Evolutionary conservation across 1,140 invertebrate genomes (phyloP), one percentile per base, ranked within the genome.

Genomic region (Neotoxoptera formosana): DNA sequence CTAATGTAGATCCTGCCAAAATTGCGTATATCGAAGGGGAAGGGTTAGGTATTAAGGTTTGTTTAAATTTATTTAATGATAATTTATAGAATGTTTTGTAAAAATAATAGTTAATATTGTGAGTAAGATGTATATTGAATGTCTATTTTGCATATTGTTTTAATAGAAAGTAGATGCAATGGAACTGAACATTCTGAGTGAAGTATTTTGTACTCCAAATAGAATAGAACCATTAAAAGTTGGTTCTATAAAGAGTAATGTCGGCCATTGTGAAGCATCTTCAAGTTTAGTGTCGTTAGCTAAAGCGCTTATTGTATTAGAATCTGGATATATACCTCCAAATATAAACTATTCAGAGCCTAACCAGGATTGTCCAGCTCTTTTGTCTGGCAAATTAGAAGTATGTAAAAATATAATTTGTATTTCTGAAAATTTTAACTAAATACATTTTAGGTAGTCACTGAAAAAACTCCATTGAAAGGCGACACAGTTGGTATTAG

Each of bases 171-270:
- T 94, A n/a, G 94, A 95, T 48, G 92, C 93, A 25, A 81, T 93
- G 41, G 94, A 95, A 60, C 89, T 94, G 48, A 94, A 94, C 47
- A 76, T 93, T 83, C 23, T 94, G 1, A 89, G 91, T n/a, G 92
- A 94, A 53, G 93, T 94, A 7, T 94, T 94, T 89, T 94, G 93
- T 81, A 90, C 67, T 56, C 34, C 60, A 11, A 88, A 94, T 17
- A 92, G 94, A 94, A 94, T 94, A 34, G 92, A 94, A 20, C 97
- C 97, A n/a, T 95, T 98, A 11, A 94, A 97, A 11, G 96, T 98
- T 94, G 97, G 97, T 9, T 97, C 97, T 3, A 96, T 97, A 6
- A 98, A 98, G 95, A 96, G 97, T 23, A 98, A 98, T 95, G 96
- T 97, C 95, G 97, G 97, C 0, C 97, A 98, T 94, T 96, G 97